phyloP scores from a whole-genome alignment of 2,888 invertebrate genomes.

The Orchestes rusci region DNA sequence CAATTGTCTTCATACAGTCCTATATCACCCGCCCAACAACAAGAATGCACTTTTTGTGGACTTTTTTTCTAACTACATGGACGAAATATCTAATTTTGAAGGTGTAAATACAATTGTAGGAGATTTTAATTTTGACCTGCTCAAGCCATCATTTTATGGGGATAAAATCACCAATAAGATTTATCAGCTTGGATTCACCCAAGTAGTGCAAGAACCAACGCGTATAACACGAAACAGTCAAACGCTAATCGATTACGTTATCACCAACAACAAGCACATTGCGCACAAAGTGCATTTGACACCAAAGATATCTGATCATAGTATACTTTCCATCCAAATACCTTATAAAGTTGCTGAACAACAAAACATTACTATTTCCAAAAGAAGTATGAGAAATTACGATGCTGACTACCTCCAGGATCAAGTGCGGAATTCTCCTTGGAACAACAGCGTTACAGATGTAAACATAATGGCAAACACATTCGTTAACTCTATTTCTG shows the following conservation, averaged over 20 bases:
- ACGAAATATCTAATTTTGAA: neutral
- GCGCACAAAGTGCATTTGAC: no score
- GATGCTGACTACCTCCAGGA: no score
- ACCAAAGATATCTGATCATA: neutral
- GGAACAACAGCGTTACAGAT: no score
- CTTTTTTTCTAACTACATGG: neutral
- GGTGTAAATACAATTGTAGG: no score
- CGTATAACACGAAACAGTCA: neutral
- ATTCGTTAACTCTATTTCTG: no score
- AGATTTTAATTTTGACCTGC: neutral
- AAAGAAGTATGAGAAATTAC: neutral
- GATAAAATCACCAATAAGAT: neutral
- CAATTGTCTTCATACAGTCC: no score
- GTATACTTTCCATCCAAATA: neutral
- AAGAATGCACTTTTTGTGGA: neutral
- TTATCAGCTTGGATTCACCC: neutral
- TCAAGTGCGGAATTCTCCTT: no score
- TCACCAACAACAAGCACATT: neutral
- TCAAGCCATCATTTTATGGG: neutral
- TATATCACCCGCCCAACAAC: neutral
- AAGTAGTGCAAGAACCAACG: slow-evolving; percentile 1
- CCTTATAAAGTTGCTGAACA: neutral
- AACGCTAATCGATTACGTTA: neutral
- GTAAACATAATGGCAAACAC: no score
- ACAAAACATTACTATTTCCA: neutral